Conservation (phyloP, 1,140 invertebrate genomes). For the Popillia japonica region DNA sequence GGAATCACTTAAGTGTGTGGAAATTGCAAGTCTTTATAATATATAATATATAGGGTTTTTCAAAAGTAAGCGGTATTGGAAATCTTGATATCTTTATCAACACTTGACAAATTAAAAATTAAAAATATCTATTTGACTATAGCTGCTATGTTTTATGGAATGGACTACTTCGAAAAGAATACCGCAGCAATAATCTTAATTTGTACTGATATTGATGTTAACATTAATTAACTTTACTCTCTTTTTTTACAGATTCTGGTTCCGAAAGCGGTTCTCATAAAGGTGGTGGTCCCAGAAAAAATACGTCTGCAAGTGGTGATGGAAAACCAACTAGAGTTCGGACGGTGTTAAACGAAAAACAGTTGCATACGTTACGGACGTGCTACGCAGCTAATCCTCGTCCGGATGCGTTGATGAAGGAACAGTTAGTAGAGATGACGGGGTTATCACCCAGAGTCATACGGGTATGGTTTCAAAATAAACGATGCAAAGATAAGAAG, state of each 20-base stretch:
- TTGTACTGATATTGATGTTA: not conserved
- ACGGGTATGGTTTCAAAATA: conserved; percentile 99
- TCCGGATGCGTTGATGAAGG: conserved; percentile 99
- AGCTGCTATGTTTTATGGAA: no score
- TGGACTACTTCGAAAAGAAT: no score
- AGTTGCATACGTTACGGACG: conserved; percentile 92
- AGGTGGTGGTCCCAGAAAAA: conserved; percentile 67
- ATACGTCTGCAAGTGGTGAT: conserved; percentile 71
- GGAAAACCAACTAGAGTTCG: conserved; percentile 97
- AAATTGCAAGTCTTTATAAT: no score
- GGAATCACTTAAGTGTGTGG: no score
- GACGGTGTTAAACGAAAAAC: conserved; percentile 98
- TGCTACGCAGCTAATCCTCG: conserved; percentile 97
- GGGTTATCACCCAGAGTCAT: conserved; percentile 94
- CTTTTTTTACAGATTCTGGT: conserved; percentile 76
- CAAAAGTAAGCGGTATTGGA: no score
- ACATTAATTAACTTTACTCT: not conserved
- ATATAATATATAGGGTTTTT: no score
- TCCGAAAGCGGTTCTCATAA: conserved; percentile 86
- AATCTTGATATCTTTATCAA: no score
- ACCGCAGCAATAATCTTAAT: no score
- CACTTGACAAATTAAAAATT: no score
- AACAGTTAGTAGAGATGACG: conserved; percentile 99
- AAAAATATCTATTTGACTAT: no score
- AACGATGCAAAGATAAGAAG: conserved; percentile 99